Evolutionary conservation across 2,888 invertebrate genomes (phyloP).

Genomic region (Drosophila rubida): DNA sequence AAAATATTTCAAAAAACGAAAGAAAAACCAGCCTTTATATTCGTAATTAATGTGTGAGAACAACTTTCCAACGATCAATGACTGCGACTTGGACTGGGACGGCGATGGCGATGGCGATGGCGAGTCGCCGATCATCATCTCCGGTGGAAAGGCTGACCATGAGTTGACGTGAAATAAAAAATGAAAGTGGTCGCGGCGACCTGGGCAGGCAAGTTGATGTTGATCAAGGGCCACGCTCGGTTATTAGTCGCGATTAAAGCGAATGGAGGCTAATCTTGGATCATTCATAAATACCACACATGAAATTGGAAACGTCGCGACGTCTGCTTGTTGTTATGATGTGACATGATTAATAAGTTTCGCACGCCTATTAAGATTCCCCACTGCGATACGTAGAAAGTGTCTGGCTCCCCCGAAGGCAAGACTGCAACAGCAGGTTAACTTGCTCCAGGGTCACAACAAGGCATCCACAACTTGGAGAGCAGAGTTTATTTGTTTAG

Average conservation of each 20-base stretch:
- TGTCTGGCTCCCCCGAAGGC: constrained; percentile 23
- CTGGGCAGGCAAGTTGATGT: constrained; percentile 16
- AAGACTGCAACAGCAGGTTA: constrained; percentile 56
- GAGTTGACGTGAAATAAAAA: constrained; percentile 76
- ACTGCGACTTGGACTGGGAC: constrained; percentile 25
- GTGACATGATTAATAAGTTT: constrained; percentile 77
- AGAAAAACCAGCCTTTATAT: constrained; percentile 31
- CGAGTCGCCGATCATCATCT: constrained; percentile 36
- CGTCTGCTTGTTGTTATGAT: constrained; percentile 31
- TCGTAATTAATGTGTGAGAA: constrained; percentile 73
- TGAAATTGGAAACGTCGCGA: constrained; percentile 40
- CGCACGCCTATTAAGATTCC: constrained; percentile 71
- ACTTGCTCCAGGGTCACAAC: constrained; percentile 48
- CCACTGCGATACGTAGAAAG: constrained; percentile 42
- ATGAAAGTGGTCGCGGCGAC: constrained; percentile 73
- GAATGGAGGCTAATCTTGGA: constrained; percentile 69
- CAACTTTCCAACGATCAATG: constrained; percentile 66
- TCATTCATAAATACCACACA: constrained; percentile 74
- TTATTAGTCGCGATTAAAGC: constrained; percentile 75
- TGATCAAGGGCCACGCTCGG: constrained; percentile 68
- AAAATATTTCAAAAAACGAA: constrained; percentile 22
- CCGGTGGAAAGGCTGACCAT: constrained; percentile 52
- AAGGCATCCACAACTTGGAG: constrained; percentile 9
- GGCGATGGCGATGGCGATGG: too few relatives aligned
- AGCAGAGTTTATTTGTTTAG: not conserved